phyloP scores from a whole-genome alignment of 2,113 vertebrate genomes.

The Saccopteryx leptura region DNA sequence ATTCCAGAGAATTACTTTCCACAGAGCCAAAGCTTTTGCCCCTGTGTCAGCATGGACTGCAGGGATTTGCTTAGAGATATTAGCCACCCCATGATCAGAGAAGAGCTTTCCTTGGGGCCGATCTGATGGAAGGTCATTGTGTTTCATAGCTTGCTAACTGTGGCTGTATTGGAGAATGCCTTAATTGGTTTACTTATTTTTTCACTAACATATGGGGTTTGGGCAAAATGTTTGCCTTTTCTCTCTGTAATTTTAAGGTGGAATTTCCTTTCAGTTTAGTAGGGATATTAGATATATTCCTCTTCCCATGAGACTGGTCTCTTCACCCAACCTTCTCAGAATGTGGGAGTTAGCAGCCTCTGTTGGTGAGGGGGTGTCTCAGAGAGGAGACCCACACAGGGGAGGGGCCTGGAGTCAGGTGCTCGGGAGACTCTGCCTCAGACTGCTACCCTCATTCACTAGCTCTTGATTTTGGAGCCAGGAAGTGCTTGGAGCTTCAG shows the following conservation, averaged over 20 bases:
- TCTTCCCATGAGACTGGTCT: neutral
- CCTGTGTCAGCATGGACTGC: neutral
- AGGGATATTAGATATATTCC: neutral
- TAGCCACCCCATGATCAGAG: neutral
- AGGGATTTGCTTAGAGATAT: neutral
- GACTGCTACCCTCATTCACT: neutral
- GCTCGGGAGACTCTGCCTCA: neutral
- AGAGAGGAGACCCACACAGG: neutral
- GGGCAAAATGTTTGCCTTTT: neutral
- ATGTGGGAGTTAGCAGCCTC: neutral
- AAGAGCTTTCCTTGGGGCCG: conserved; percentile 17
- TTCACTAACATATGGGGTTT: neutral
- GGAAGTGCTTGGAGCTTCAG: neutral
- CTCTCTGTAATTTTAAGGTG: neutral
- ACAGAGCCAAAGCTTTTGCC: neutral
- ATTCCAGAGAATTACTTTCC: neutral
- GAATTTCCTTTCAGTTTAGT: conserved; percentile 19
- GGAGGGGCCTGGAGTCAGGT: neutral
- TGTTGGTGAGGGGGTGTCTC: neutral
- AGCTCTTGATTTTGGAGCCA: neutral
- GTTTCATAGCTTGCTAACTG: conserved; percentile 42
- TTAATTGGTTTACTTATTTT: conserved; percentile 1
- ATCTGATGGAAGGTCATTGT: neutral
- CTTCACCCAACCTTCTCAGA: neutral
- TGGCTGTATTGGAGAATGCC: neutral